Conservation (phyloP, 1,140 invertebrate species). For the Akabosia matsudoensis region DNA sequence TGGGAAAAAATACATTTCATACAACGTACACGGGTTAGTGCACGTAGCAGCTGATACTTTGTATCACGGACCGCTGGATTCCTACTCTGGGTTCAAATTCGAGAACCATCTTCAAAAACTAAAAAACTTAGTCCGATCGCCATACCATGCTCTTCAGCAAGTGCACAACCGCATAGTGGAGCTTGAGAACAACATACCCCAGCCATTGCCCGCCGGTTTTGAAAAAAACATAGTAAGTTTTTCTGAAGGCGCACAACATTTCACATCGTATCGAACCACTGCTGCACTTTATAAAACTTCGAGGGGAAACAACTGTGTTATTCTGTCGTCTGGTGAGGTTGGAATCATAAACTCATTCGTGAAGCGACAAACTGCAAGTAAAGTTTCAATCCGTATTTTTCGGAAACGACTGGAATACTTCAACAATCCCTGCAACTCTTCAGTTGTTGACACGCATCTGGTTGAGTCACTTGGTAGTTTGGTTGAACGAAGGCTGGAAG, state of each 20-base stretch:
- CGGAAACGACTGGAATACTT: background rate
- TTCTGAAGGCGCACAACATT: background rate
- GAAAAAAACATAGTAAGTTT: background rate
- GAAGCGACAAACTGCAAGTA: background rate
- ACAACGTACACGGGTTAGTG: slow-evolving; percentile 40
- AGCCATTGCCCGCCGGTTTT: background rate
- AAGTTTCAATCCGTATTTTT: background rate
- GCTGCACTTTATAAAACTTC: background rate
- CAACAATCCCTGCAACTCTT: background rate
- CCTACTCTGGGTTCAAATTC: slow-evolving; percentile 36
- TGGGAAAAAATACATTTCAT: slow-evolving; percentile 40
- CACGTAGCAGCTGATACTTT: slow-evolving; percentile 25
- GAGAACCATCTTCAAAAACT: slow-evolving; percentile 43
- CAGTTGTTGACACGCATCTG: background rate
- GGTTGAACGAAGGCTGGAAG: background rate
- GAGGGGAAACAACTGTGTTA: background rate
- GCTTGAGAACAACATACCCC: background rate
- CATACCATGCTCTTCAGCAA: background rate
- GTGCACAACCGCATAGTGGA: background rate
- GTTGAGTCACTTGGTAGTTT: background rate
- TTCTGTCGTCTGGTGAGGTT: background rate
- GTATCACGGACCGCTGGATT: slow-evolving; percentile 31
- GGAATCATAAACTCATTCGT: background rate
- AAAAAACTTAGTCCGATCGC: slow-evolving; percentile 46
- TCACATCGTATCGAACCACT: background rate